A percentile compares a stretch with the other conserved stretches of the same genome.
These are phyloP conservation scores for Dynastes hyllus DNA, from an alignment of 2,888 invertebrate genomes.

Conservation along the genomic window DNA sequence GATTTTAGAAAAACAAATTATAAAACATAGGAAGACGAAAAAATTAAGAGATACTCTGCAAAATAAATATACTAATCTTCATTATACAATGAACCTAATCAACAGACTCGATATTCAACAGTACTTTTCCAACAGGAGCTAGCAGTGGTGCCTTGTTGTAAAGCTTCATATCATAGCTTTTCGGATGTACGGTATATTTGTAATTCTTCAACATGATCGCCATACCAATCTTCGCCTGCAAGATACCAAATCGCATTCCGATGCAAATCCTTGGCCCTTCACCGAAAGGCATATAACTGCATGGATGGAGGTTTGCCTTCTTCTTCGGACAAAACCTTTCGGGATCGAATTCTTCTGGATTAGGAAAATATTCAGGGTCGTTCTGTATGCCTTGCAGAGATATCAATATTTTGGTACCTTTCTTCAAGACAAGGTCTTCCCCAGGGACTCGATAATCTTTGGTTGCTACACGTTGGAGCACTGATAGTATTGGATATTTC, in stretches of 20 bases:
- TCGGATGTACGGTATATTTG: constrained; percentile 11
- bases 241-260: constrained; percentile 42
- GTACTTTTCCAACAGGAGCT: constrained; percentile 5
- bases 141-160: neutral
- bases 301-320: constrained; percentile 31
- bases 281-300: constrained; percentile 43
- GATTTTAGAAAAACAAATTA: too few relatives aligned
- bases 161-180: constrained; percentile 4
- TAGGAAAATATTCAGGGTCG: constrained; percentile 43
- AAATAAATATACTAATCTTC: too few relatives aligned
- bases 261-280: constrained; percentile 49
- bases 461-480: constrained; percentile 1
- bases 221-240: constrained; percentile 49
- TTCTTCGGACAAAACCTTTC: constrained; percentile 36
- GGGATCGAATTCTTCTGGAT: constrained; percentile 46
- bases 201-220: constrained; percentile 39
- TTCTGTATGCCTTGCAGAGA: constrained; percentile 33
- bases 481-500: constrained; percentile 38
- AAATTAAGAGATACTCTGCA: too few relatives aligned
- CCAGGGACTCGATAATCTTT: constrained; percentile 39
- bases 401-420: constrained; percentile 41
- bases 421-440: constrained; percentile 13
- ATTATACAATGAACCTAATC: too few relatives aligned
- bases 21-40: too few relatives aligned
- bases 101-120: constrained; percentile 22